A percentile compares a stretch with the other conserved stretches of the same genome.
These are phyloP conservation scores for honey bee (Apis mellifera) DNA, from an alignment of 1,140 invertebrate species.

Conservation along the genomic window Amel_HAv3.1 CM009934.2:447501-448000, in stretches of 20 bases:
- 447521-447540: not conserved
- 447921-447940: slow-evolving; percentile 14
- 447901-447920: not conserved
- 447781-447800: not conserved
- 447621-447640: not conserved
- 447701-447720: not conserved
- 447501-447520: not conserved
- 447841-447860: not conserved
- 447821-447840: not conserved
- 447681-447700: not conserved
- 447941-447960: not conserved
- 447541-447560: not conserved
- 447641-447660: not conserved
- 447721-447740: too few relatives aligned
- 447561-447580: not conserved
- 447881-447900: not conserved
- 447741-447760: fast-evolving
- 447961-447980: not conserved
- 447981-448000: not conserved
- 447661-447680: slow-evolving; percentile 41
- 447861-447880: too few relatives aligned
- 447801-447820: too few relatives aligned
- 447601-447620: slow-evolving; percentile 25
- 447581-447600: slow-evolving; percentile 25
- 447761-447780: not conserved